These are phyloP conservation scores for Beroe forskalii DNA, from an alignment of 37 sponge, comb jelly and placozoan genomes.

Conservation along the genomic window DNA sequence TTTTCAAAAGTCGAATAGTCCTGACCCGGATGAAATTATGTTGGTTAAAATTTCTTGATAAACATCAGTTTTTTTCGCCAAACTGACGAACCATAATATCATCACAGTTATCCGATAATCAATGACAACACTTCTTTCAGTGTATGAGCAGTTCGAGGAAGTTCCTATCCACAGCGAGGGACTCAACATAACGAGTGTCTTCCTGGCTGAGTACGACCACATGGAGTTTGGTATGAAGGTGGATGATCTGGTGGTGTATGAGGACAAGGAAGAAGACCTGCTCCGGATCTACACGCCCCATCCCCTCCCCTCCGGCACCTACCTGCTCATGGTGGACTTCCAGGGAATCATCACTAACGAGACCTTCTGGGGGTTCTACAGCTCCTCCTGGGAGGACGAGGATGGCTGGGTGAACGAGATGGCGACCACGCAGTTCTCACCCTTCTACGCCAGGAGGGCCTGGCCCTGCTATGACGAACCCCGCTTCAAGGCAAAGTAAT, in stretches of 20 bases:
- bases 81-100: no score
- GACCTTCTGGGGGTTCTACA: conserved; percentile 27
- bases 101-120: no score
- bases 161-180: conserved; percentile 17
- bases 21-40: no score
- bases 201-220: not conserved
- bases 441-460: conserved; percentile 19
- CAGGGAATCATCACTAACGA: not conserved
- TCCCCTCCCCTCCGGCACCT: not conserved
- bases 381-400: conserved; percentile 10
- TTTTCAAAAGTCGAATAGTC: no score
- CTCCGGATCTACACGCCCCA: not conserved
- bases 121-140: conserved; percentile 53
- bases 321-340: not conserved
- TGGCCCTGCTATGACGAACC: conserved; percentile 64
- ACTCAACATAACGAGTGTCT: not conserved
- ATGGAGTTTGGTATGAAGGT: not conserved
- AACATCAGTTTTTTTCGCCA: no score
- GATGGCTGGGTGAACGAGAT: conserved; percentile 35
- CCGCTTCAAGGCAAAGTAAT: conserved; percentile 26
- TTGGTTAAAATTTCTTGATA: no score
- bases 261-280: conserved; percentile 4
- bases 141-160: not conserved
- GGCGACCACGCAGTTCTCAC: conserved; percentile 56
- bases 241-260: not conserved